These are phyloP conservation scores for Zaprionus gabonicus DNA, from an alignment of 1,140 invertebrate species.

Conservation along the genomic window DNA sequence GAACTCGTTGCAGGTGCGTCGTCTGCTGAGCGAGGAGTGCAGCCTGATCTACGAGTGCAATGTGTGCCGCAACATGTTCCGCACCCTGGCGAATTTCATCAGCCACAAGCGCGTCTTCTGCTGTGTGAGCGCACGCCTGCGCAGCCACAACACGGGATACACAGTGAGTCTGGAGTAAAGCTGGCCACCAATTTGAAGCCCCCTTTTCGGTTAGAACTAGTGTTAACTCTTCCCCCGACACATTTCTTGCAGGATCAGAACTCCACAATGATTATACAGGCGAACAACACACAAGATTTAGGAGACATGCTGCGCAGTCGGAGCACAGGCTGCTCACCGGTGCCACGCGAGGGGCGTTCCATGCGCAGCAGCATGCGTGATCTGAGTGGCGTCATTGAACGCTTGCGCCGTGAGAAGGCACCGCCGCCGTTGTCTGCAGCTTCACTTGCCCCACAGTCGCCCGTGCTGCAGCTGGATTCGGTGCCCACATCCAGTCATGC, in stretches of 20 bases:
- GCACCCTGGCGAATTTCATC: conserved; percentile 92
- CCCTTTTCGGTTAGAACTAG: not conserved
- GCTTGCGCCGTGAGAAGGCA: conserved; percentile 67
- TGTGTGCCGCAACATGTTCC: conserved; percentile 92
- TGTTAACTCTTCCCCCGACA: not conserved
- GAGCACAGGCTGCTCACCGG: conserved; percentile 67
- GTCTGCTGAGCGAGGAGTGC: conserved; percentile 91
- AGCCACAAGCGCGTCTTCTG: conserved; percentile 94
- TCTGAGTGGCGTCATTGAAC: conserved; percentile 77
- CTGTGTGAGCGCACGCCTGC: conserved; percentile 69
- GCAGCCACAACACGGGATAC: conserved; percentile 83
- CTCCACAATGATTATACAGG: conserved; percentile 71
- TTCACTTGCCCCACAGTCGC: conserved; percentile 19
- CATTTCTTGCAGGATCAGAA: conserved; percentile 60
- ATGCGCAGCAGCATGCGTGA: conserved; percentile 63
- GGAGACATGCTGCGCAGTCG: conserved; percentile 68
- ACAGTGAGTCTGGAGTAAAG: conserved; percentile 85
- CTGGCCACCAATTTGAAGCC: conserved; percentile 26
- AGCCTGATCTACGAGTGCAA: conserved; percentile 94
- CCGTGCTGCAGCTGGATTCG: conserved; percentile 66
- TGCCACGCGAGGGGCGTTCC: conserved; percentile 59
- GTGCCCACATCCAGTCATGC: conserved; percentile 69
- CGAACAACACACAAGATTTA: conserved; percentile 51
- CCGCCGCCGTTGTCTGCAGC: conserved; percentile 16
- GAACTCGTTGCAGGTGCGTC: conserved; percentile 86